Base-by-base conservation (phyloP, 2,888 invertebrate genomes). In the Aphrophora alni region DNA sequence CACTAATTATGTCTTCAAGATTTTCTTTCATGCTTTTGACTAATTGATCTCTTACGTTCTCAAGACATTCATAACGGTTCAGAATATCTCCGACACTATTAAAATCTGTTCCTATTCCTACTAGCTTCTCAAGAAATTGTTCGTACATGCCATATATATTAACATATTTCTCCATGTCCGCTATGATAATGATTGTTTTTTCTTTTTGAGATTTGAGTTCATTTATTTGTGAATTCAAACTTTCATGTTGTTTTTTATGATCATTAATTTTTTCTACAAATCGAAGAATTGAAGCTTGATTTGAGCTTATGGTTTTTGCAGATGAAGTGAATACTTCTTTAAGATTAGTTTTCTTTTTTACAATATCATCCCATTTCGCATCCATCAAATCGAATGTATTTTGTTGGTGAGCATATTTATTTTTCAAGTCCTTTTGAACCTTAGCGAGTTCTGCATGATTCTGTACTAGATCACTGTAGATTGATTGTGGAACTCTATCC, bases 401-500 rank as follows among this genome's bases (percentile, higher is more conserved):
- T 2, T 59, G 1, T 21, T 3, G n/a, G 10, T 59, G 59, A 14
- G 59, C 21, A 59, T 8, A 14, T 21, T n/a, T 21, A 14, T 21
- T n/a, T 10, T n/a, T 10, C 14, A 59, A 5, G 5, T 59, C 59
- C 21, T 59, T 59, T 59, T 59, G 59, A 21, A 59, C 59, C 14
- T 59, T 59, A 21, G 21, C 59, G 1, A 59, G 5, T 59, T 59
- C 21, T 59, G 4, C 21, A 59, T 59, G 59, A 21, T 59, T 21
- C 21, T 59, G 21, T 59, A 59, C 21, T 2, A 59, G 59, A 21
- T 59, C 59, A n/a, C 21, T 7, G 10, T 59, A 59, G 21, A 59
- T 59, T 59, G 59, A 59, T 59, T 59, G 12, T 59, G 59, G 59
- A 59, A 21, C 59, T 59, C 85, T 73, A 59, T 72, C 72, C 72